Evolutionary conservation across 2,888 invertebrate species (phyloP), one percentile per base, ranked within the genome.

Genomic region (Euzophera pinguis): DNA sequence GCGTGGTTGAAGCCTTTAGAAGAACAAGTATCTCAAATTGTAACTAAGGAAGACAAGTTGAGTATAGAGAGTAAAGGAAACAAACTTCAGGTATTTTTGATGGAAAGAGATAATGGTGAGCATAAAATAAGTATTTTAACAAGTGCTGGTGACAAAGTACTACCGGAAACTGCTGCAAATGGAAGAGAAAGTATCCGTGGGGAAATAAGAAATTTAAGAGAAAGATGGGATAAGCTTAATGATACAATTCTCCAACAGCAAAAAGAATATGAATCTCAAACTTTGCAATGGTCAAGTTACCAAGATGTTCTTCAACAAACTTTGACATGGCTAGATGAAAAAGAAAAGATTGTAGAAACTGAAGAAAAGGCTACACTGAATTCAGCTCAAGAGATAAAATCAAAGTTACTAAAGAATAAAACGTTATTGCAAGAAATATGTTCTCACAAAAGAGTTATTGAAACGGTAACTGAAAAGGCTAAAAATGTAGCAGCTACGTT

Each of bases 171-270:
- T 1, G 96, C 98, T 8, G 95, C 98, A 0, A 94, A 94, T 64
- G 98, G 98, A 0, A 92, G 98, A 57, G 98, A 99, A 78, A 93
- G 92, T 50, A 94, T 98, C 53, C 92, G 98, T n/a, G 93, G 95
- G 61, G 96, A 98, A 75, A 87, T 98, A 53, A 92, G 97, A 67
- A 91, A 92, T 22, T 92, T 96, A 12, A 92, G 97, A 65, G 96
- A 97, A 72, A 91, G 96, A 71, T 98, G 97, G 97, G 98, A 98
- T 68, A 93, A 92, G 74, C 89, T 98, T 0, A 95, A 95, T 59
- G 97, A 96, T 70, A 95, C 94, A 17, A 95, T 98, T 48, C 91
- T 94, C 29, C 94, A 95, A 67, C 93, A 97, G 61, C 97, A 98
- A 73, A 97, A 96, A 73, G 92, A 95, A 47, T 95, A 95, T 69